phyloP scores from a whole-genome alignment of 2,113 vertebrate genomes.

The Daboia siamensis region DNA sequence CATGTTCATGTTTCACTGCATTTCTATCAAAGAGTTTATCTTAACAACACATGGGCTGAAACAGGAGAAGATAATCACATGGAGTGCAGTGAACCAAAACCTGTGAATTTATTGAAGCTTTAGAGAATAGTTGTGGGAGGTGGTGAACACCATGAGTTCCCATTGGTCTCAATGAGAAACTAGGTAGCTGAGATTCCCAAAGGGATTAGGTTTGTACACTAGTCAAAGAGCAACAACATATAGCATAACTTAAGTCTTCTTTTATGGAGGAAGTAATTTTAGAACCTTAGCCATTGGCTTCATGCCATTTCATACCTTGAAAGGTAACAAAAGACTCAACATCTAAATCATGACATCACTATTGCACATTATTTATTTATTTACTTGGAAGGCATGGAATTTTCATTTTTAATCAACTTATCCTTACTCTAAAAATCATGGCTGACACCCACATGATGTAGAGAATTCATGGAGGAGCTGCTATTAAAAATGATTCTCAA shows the following conservation, averaged over 20 bases:
- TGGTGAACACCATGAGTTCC: background rate
- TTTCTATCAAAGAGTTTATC: conserved; percentile 11
- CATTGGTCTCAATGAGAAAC: conserved; percentile 17
- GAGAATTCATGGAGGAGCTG: background rate
- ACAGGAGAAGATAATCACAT: conserved; percentile 7
- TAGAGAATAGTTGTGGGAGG: conserved; percentile 10
- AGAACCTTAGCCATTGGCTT: conserved; percentile 11
- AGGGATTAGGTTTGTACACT: conserved; percentile 32
- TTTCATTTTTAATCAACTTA: background rate
- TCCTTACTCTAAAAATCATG: background rate
- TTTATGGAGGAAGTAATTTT: conserved; percentile 9
- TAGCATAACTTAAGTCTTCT: conserved; percentile 11
- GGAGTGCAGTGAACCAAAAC: background rate
- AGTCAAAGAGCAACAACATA: conserved; percentile 38
- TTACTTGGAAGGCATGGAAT: background rate
- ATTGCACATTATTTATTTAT: background rate
- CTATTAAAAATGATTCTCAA: background rate
- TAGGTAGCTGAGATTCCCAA: conserved; percentile 14
- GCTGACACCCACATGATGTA: background rate
- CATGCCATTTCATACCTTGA: background rate
- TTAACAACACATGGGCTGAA: background rate
- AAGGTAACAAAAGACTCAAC: background rate
- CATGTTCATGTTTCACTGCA: conserved; percentile 27
- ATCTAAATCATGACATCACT: background rate
- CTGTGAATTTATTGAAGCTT: conserved; percentile 12